A percentile compares a stretch with the other conserved stretches of the same genome.
phyloP scores from a whole-genome alignment of 2,113 vertebrate genomes.

The Solea solea region DNA sequence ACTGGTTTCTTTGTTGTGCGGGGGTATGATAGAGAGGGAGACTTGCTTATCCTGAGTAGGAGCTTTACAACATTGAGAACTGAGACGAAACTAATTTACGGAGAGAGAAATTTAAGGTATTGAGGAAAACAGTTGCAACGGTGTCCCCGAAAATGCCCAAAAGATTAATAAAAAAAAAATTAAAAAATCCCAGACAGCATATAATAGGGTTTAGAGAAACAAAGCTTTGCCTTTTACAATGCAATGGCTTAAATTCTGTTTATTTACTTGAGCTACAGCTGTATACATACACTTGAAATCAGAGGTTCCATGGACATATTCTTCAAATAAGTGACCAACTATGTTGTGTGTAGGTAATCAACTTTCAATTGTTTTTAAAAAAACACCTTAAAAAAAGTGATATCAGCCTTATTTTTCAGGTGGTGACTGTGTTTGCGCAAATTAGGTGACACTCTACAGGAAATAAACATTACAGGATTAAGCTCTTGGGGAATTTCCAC shows the following conservation, averaged over 20 bases:
- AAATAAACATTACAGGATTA: conserved; percentile 5
- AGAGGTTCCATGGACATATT: no score
- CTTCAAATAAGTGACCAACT: no score
- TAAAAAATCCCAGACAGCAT: not conserved
- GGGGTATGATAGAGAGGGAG: conserved; percentile 8
- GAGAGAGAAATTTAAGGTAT: not conserved
- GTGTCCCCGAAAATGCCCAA: no score
- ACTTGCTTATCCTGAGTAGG: conserved; percentile 19
- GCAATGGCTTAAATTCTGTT: not conserved
- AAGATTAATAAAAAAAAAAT: no score
- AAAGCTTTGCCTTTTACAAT: not conserved
- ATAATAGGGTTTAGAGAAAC: no score
- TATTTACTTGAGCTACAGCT: no score
- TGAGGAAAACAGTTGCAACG: not conserved
- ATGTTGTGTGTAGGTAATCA: no score
- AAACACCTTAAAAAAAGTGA: no score
- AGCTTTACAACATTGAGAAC: not conserved
- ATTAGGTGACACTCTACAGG: not conserved
- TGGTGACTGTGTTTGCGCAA: not conserved
- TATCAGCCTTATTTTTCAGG: no score
- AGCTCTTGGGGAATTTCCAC: not conserved
- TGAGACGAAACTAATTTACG: not conserved
- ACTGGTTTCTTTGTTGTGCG: conserved; percentile 28
- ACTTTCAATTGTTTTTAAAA: no score
- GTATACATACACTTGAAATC: no score